A percentile compares a stretch with the other conserved stretches of the same genome.
phyloP scores from a whole-genome alignment of 2,113 vertebrate genomes.

The Tautogolabrus adspersus region DNA sequence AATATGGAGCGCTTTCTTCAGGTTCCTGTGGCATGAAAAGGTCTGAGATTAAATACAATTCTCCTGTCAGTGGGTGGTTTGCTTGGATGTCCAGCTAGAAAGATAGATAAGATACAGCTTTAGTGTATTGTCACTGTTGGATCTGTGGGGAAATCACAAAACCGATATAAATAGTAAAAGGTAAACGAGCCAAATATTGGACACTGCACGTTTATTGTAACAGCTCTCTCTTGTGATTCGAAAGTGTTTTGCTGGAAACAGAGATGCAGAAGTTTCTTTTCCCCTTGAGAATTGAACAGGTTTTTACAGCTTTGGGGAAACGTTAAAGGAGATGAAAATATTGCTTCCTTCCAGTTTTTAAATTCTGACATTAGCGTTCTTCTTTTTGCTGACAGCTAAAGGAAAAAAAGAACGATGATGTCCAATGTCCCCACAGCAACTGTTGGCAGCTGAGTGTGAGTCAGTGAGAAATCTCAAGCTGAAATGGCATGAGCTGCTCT shows the following conservation, averaged over 20 bases:
- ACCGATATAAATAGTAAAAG: slow-evolving; percentile 15
- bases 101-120: slow-evolving; percentile 54
- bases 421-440: slow-evolving; percentile 24
- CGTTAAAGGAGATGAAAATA: not conserved
- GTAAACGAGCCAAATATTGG: slow-evolving; percentile 43
- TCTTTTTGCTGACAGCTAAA: slow-evolving; percentile 46
- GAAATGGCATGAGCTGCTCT: slow-evolving; percentile 29
- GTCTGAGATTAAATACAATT: slow-evolving; percentile 43
- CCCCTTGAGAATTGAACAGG: not conserved
- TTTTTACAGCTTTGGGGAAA: slow-evolving; percentile 11
- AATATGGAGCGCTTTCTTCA: slow-evolving; percentile 54
- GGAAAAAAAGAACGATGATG: slow-evolving; percentile 22
- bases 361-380: slow-evolving; percentile 4
- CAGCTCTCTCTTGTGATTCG: slow-evolving; percentile 12
- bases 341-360: not conserved
- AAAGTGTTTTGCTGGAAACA: not conserved
- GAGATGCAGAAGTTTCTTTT: not conserved
- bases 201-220: slow-evolving; percentile 21
- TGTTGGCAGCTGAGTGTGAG: slow-evolving; percentile 5
- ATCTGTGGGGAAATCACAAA: slow-evolving; percentile 20
- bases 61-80: slow-evolving; percentile 40
- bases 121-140: slow-evolving; percentile 13
- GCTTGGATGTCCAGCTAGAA: slow-evolving; percentile 54
- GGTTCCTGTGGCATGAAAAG: slow-evolving; percentile 64
- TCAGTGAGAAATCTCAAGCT: slow-evolving; percentile 14